Evolutionary conservation across 2,888 invertebrate genomes (phyloP).

Genomic region (Xylota sylvarum): DNA sequence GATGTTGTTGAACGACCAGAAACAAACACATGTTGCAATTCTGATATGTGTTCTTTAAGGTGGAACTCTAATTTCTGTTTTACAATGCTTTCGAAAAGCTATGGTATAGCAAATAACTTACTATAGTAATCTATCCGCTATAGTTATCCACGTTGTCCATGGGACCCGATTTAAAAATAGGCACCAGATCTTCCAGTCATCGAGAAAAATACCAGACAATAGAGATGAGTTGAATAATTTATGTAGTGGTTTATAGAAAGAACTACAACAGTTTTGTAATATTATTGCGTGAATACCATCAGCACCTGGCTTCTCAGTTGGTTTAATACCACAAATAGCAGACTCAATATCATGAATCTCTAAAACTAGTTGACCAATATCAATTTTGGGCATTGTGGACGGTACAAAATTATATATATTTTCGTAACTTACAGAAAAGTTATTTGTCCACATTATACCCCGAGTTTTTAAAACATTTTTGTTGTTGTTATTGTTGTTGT

Average conservation of each 20-base stretch:
- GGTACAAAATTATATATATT: not conserved
- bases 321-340: conserved; percentile 7
- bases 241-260: too few species aligned
- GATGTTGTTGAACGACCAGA: conserved; percentile 24
- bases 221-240: too few species aligned
- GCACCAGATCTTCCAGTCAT: not conserved
- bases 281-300: too few species aligned
- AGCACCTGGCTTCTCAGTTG: not conserved
- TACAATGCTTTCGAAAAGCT: conserved; percentile 10
- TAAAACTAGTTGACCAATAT: conserved; percentile 12
- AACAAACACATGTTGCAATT: conserved; percentile 20
- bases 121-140: not conserved
- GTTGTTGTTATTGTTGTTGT: conserved; percentile 4
- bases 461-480: not conserved
- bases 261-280: too few species aligned
- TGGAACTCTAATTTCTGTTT: conserved; percentile 16
- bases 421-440: not conserved
- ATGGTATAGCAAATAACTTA: conserved; percentile 1
- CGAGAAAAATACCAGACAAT: not conserved
- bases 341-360: not conserved
- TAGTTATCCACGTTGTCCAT: conserved; percentile 2
- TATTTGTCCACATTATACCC: not conserved
- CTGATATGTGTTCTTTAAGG: conserved; percentile 11
- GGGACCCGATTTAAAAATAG: too few species aligned
- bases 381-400: conserved; percentile 5